Evolutionary conservation across 2,888 invertebrate species (phyloP), one percentile per base, ranked within the genome.

Genomic region (Platycheirus rosarum): DNA sequence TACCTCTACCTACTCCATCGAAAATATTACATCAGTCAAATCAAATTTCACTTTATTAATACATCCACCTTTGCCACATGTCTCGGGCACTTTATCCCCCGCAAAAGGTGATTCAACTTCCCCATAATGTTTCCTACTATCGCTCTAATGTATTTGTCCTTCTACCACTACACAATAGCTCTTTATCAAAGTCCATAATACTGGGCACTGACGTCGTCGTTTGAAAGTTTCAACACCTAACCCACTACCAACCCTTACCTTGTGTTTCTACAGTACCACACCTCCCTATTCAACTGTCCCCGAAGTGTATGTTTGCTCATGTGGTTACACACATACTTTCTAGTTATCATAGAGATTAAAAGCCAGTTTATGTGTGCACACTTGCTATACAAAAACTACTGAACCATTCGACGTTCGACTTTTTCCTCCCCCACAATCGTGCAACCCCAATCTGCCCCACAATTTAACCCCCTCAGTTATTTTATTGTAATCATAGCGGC

Each of bases 321-420:
- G 73, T 53, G 66, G 79, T 69, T 51, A 37, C 69, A 70, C 70
- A 65, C 65, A 75, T 49, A 66, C 40, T 57, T 55, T 63, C 55
- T 71, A 44, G 75, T 79, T 74, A 62, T 75, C 65, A 69, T 46
- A 65, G 69, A 68, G 65, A 80, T 80, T 80, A 80, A 75, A 80
- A 60, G 69, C 63, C 65, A 75, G 75, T 80, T 65, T 65, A 73
- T 74, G 68, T 68, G 63, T 69, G 37, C 55, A 49, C 57, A 60
- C 40, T 53, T 73, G 35, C 66, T 48, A 23, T 23, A 42, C 49
- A 55, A 26, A 26, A 62, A 29, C 65, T 48, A 42, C 20, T 44
- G 35, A 23, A 44, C 37, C 35, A 32, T 66, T 62, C 32, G 51
- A 51, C 46, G 16, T 63, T 65, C 55, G 63, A 71, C 51, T 53